Conservation (phyloP, 2,113 vertebrate species). For the Syngnathoides biaculeatus region DNA sequence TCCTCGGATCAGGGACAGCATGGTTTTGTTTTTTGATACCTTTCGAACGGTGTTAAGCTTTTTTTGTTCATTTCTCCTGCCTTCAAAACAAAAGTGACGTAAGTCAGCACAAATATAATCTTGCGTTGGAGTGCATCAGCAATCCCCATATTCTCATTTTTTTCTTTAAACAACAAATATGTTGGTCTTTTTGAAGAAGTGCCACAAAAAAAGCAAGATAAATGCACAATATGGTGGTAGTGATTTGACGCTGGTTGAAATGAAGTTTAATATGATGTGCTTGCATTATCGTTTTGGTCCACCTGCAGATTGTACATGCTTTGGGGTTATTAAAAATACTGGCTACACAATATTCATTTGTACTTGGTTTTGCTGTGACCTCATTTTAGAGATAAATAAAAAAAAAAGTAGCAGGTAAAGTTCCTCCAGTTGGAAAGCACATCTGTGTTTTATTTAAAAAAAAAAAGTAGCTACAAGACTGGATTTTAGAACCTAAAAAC, state of each 20-base stretch:
- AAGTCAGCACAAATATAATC: background rate
- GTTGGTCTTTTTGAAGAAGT: background rate
- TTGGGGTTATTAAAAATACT: background rate
- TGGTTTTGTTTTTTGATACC: background rate
- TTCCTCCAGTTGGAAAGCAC: background rate
- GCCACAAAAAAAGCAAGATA: background rate
- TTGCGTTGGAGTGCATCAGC: background rate
- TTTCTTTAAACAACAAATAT: background rate
- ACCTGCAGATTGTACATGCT: background rate
- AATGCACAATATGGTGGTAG: too few species aligned
- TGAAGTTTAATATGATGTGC: background rate
- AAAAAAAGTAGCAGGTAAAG: background rate
- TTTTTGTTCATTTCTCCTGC: background rate
- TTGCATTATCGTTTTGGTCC: background rate
- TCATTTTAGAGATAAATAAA: background rate
- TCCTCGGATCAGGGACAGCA: background rate
- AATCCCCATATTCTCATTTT: background rate
- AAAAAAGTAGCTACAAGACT: constrained; percentile 40
- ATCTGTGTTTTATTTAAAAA: constrained; percentile 14
- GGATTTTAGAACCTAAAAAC: constrained; percentile 45
- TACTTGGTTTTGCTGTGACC: background rate
- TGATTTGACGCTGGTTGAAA: background rate
- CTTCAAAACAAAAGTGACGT: background rate
- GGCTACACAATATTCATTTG: too few species aligned
- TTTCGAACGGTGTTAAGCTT: background rate